Evolutionary conservation across 2,888 invertebrate genomes (phyloP), one percentile per base, ranked within the genome.

Genomic region (Aleiodes alternator): DNA sequence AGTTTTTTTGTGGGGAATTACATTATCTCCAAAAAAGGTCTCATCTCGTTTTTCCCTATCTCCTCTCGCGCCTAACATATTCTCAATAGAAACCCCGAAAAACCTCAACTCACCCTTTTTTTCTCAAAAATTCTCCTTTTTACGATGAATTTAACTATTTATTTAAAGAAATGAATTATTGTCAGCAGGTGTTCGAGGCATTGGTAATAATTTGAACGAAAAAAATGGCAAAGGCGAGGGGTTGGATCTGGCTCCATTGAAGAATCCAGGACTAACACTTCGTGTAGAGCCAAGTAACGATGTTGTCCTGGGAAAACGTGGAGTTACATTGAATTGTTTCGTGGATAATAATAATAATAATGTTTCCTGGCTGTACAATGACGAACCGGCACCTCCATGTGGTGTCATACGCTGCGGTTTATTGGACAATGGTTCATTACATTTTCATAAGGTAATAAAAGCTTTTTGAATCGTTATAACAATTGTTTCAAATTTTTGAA

Each of bases 331-430:
- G 71, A 86, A 77, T 78, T 89, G 89, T 78, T 79, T 82, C 64
- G 71, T 78, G 1, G 84, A 84, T 50, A 77, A 82, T 23, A 83
- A 84, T 50, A 77, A 82, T 23, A 83, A 82, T 75, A 83, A 85
- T 78, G 80, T 89, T 73, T 82, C 83, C 70, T 89, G 89, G 89
- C 79, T 88, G 57, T 78, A 83, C 78, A 87, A 89, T 82, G 88
- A 86, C 73, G 78, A 78, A 68, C 79, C 83, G 11, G 87, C 84
- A 75, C 88, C 87, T 61, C 87, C 87, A 9, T 89, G 89, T 75
- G 86, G 84, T 73, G 73, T 81, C 50, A 79, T 83, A 56, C 85
- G 84, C 43, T 89, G 89, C 79, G 82, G 75, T 64, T 71, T 87
- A 69, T 78, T 83, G 51, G 82, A 80, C 72, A 87, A 87, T 81